A percentile compares a stretch with the other conserved stretches of the same genome.
phyloP scores from a whole-genome alignment of 1,140 invertebrate species.

The Cyclargus thomasi region DNA sequence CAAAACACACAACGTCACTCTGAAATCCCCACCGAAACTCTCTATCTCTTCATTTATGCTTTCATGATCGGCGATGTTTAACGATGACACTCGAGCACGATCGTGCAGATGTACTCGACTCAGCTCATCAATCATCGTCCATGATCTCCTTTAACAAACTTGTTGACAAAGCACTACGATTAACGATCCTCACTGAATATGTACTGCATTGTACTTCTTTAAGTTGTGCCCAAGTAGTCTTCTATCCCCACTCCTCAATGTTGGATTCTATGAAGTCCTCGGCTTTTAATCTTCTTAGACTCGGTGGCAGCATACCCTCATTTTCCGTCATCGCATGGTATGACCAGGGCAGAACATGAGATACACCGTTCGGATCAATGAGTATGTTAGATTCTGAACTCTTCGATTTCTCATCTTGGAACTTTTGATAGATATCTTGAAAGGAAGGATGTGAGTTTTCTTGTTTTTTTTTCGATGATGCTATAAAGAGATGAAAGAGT shows the following conservation, averaged over 20 bases:
- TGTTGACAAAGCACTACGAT: too few species aligned
- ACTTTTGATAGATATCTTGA: constrained; percentile 65
- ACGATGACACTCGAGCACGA: too few species aligned
- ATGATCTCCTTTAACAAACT: too few species aligned
- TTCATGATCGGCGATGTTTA: too few species aligned
- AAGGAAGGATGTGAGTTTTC: constrained; percentile 51
- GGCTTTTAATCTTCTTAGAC: constrained; percentile 74
- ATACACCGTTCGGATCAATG: constrained; percentile 56
- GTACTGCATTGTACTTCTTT: too few species aligned
- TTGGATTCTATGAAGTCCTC: constrained; percentile 70
- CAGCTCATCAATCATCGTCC: too few species aligned
- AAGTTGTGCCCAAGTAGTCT: background rate
- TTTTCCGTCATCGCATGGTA: constrained; percentile 70
- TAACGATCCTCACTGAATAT: too few species aligned
- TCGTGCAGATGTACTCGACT: too few species aligned
- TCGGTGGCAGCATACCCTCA: constrained; percentile 76
- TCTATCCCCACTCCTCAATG: constrained; percentile 75
- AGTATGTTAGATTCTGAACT: constrained; percentile 37
- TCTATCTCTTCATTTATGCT: too few species aligned
- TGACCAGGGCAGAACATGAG: constrained; percentile 71
- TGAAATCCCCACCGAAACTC: too few species aligned
- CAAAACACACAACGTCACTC: too few species aligned
- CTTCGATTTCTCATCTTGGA: constrained; percentile 51
- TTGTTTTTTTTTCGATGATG: constrained; percentile 41
- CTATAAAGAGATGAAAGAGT: constrained; percentile 43